These are phyloP conservation scores for Emmelina monodactyla DNA, from an alignment of 2,888 invertebrate genomes.

Conservation along the genomic window DNA sequence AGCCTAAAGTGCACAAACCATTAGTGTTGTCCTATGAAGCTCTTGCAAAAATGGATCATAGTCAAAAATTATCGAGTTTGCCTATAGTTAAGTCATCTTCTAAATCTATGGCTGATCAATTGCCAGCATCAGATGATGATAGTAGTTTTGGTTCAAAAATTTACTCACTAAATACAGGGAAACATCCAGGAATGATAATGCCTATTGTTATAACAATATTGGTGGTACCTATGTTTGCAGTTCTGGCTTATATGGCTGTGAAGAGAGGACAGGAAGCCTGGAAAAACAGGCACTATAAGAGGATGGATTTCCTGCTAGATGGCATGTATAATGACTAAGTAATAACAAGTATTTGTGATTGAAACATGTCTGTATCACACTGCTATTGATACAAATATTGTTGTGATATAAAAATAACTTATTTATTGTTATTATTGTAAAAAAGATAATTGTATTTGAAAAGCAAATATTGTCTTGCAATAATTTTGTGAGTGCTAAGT, in stretches of 20 bases:
- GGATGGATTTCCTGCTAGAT: constrained; percentile 89
- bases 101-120: constrained; percentile 22
- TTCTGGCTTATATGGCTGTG: constrained; percentile 71
- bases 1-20: constrained; percentile 30
- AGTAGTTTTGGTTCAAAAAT: constrained; percentile 16
- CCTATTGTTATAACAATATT: constrained; percentile 78
- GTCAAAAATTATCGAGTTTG: constrained; percentile 16
- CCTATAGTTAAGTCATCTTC: constrained; percentile 21
- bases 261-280: constrained; percentile 82
- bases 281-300: constrained; percentile 84
- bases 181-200: constrained; percentile 72
- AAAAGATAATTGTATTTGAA: no score
- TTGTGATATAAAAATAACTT: constrained; percentile 3
- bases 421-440: constrained; percentile 1
- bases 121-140: constrained; percentile 22
- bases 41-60: constrained; percentile 24
- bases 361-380: not conserved
- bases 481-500: no score
- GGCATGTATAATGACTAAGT: constrained; percentile 85
- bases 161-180: constrained; percentile 25
- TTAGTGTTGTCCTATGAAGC: constrained; percentile 30
- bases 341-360: not conserved
- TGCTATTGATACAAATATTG: no score
- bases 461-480: no score
- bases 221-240: constrained; percentile 76